phyloP scores from a whole-genome alignment of 2,113 vertebrate genomes.

The Holacanthus passer region DNA sequence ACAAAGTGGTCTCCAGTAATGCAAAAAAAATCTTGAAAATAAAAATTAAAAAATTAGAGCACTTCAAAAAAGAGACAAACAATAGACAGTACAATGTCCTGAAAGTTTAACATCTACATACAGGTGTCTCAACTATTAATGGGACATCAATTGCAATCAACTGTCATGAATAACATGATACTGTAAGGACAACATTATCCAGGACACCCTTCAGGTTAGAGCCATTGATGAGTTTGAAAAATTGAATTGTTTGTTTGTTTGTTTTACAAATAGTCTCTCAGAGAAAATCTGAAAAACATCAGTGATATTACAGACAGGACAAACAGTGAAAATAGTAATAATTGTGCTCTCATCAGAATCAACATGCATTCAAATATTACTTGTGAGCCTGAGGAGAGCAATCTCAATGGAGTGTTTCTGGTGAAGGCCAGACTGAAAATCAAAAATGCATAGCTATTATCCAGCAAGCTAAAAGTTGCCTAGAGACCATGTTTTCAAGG shows the following conservation, averaged over 20 bases:
- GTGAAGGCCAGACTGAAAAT: background rate
- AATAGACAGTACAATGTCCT: background rate
- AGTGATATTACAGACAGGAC: background rate
- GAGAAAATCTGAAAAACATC: background rate
- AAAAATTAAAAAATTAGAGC: background rate
- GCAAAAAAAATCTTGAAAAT: background rate
- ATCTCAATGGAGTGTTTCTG: background rate
- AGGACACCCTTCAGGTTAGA: background rate
- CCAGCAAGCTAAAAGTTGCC: background rate
- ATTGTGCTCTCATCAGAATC: background rate
- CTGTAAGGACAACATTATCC: background rate
- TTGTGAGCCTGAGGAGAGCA: background rate
- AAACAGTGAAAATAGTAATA: background rate
- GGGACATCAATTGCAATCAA: background rate
- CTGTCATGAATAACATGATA: background rate
- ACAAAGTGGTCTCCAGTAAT: background rate
- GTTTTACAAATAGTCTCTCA: background rate
- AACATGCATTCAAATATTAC: background rate
- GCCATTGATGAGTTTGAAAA: background rate
- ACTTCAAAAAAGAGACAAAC: background rate
- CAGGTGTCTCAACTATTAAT: background rate
- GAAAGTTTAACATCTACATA: background rate
- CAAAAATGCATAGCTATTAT: background rate
- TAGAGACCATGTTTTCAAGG: conserved; percentile 3
- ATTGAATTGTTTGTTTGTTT: background rate